Evolutionary conservation across 2,888 invertebrate species (phyloP), one percentile per base, ranked within the genome.

Genomic region (Neria commutata): DNA sequence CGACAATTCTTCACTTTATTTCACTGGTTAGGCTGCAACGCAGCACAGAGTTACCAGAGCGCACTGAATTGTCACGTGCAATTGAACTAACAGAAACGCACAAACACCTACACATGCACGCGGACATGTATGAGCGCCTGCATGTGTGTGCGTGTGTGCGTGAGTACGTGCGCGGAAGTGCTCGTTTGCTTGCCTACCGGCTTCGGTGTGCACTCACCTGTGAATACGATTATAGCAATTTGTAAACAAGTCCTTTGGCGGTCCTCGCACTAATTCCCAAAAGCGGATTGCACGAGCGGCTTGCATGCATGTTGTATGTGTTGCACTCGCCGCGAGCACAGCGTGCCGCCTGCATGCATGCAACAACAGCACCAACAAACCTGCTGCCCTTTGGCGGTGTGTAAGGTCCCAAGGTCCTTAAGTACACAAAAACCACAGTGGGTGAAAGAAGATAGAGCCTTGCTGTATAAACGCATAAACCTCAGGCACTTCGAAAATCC

Each of bases 31-130:
- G n/a, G n/a, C n/a, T n/a, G n/a, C n/a, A n/a, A n/a, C n/a, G n/a
- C n/a, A n/a, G n/a, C n/a, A n/a, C n/a, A 6, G 37, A 37, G 37
- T 37, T 6, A 14, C 37, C 17, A 42, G 21, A 19, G 19, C 42
- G 42, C 42, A 42, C 21, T 19, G 42, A 42, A 42, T 42, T 42
- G n/a, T 42, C 42, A 42, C 42, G 42, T 42, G 42, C 42, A 42
- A 42, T 42, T 42, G 21, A 42, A 42, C 42, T 42, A 42, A 42
- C 42, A 42, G 19, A 42, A 14, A 19, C 42, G 21, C 21, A 19
- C 8, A 17, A 42, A 42, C 17, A 42, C 21, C 21, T 42, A 42
- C 42, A 42, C 42, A 42, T 6, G 21, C 14, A 42, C n/a, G n/a
- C 21, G 42, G 4, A 37, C 42, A 42, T 42, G 42, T 21, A 37